These are phyloP conservation scores for Phrynocephalus forsythii DNA, from an alignment of 2,797 vertebrate species.

Conservation along the genomic window DNA sequence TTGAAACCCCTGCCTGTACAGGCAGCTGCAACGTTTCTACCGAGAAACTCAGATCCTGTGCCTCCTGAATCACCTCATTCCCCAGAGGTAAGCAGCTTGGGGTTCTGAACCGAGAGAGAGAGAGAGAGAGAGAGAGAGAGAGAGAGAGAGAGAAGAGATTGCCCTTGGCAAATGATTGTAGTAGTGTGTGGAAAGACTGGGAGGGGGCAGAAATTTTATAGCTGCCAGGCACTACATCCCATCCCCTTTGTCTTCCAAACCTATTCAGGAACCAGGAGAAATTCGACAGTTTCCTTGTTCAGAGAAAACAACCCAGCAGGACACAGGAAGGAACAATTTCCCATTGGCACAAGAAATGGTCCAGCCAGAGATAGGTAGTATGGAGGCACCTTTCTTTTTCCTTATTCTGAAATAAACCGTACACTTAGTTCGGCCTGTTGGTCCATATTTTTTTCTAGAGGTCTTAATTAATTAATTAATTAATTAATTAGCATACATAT, in stretches of 20 bases:
- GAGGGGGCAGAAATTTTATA: neutral
- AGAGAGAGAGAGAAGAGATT: too few relatives aligned
- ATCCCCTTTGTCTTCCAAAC: neutral
- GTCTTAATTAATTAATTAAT: too few relatives aligned
- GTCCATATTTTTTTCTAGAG: too few relatives aligned
- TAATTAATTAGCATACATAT: too few relatives aligned
- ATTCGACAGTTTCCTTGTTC: neutral
- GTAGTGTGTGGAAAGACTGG: neutral
- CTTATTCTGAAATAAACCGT: neutral
- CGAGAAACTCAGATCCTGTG: neutral
- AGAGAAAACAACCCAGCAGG: neutral
- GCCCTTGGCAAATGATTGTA: neutral
- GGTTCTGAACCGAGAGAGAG: too few relatives aligned
- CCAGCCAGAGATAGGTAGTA: conserved; percentile 14
- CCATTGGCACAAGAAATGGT: conserved; percentile 29
- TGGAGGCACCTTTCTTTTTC: neutral
- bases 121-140: too few relatives aligned
- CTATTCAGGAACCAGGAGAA: conserved; percentile 9
- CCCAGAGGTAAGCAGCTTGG: conserved; percentile 3
- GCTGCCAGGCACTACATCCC: neutral
- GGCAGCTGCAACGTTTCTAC: neutral
- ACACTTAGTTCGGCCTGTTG: too few relatives aligned
- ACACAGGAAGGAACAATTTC: conserved; percentile 15
- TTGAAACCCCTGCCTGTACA: neutral
- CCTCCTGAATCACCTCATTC: neutral